Conservation (phyloP, 2,888 invertebrate species). For the Drosophila demipolita region DNA sequence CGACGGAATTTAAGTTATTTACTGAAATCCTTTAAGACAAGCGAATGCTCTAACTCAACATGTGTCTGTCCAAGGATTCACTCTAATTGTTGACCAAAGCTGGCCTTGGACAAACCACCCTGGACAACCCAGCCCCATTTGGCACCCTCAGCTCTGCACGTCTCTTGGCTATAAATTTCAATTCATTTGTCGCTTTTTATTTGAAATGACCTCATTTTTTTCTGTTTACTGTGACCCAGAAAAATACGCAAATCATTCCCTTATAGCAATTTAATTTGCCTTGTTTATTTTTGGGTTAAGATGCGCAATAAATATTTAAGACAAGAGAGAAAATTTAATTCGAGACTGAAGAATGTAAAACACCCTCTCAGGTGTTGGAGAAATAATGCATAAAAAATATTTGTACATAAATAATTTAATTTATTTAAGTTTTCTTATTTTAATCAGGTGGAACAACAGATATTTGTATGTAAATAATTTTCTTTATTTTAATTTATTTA, state of each 20-base stretch:
- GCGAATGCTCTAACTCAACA: slow-evolving; percentile 20
- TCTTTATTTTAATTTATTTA: background rate
- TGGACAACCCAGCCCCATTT: background rate
- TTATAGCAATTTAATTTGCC: slow-evolving; percentile 71
- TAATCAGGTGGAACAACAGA: background rate
- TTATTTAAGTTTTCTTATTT: background rate
- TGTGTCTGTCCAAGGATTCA: slow-evolving; percentile 45
- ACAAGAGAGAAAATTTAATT: background rate
- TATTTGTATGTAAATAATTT: background rate
- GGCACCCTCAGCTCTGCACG: slow-evolving; percentile 49
- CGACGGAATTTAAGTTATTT: background rate
- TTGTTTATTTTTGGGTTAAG: slow-evolving; percentile 35
- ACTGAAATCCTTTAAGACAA: slow-evolving; percentile 1
- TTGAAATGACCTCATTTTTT: slow-evolving; percentile 49
- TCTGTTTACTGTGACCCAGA: slow-evolving; percentile 10
- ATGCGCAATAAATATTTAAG: slow-evolving; percentile 59
- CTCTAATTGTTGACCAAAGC: slow-evolving; percentile 67
- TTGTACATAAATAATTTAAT: too few relatives aligned
- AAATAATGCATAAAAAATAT: too few relatives aligned
- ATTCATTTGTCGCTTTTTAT: slow-evolving; percentile 75
- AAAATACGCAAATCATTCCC: slow-evolving; percentile 69
- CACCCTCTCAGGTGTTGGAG: background rate
- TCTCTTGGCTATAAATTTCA: slow-evolving; percentile 66
- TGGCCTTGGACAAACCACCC: slow-evolving; percentile 6
- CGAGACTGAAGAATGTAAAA: background rate